Conservation (phyloP, 2,797 vertebrate species). For the Halcyon smyrnensis region DNA sequence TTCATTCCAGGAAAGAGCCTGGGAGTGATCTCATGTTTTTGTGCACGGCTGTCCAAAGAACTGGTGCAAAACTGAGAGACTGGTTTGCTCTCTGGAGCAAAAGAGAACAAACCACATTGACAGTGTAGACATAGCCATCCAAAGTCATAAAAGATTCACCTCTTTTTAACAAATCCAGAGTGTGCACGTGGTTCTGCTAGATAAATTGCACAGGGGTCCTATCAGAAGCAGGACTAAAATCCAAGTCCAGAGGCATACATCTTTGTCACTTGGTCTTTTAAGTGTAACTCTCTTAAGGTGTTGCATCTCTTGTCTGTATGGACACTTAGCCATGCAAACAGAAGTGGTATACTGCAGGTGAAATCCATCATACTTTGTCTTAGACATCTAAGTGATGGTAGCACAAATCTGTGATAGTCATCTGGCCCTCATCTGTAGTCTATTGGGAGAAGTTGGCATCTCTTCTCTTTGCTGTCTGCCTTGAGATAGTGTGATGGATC, state of each 20-base stretch:
- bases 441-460: neutral
- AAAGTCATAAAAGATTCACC: neutral
- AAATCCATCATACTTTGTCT: slow-evolving; percentile 23
- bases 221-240: neutral
- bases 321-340: neutral
- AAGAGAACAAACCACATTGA: neutral
- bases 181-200: neutral
- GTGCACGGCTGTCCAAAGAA: neutral
- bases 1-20: neutral
- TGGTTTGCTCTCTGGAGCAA: neutral
- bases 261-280: neutral
- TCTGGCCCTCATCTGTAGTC: neutral
- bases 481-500: neutral
- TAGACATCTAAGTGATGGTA: neutral
- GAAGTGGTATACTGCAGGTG: neutral
- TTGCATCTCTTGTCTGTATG: neutral
- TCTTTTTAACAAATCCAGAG: neutral
- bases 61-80: neutral
- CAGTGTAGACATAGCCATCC: neutral
- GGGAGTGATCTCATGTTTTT: neutral
- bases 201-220: neutral
- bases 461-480: neutral
- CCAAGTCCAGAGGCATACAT: neutral
- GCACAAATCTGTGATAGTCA: neutral
- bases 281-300: neutral